Conservation (phyloP, 2,113 vertebrate genomes). For the Syngnathus floridae region DNA sequence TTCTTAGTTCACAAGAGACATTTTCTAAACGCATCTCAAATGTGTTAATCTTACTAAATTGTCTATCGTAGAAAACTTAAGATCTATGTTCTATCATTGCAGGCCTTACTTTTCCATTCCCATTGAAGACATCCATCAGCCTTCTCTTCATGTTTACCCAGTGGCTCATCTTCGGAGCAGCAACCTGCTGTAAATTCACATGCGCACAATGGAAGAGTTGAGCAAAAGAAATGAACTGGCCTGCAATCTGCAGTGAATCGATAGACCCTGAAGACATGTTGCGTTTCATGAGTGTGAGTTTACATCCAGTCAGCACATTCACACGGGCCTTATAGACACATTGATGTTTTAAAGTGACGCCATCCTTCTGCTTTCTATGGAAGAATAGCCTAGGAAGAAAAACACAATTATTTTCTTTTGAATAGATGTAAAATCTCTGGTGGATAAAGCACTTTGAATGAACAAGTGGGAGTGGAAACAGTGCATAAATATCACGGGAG, state of each 20-base stretch:
- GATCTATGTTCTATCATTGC: not conserved
- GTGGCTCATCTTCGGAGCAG: conserved; percentile 48
- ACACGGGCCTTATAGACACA: conserved; percentile 55
- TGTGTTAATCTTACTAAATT: too few relatives aligned
- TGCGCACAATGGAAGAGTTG: conserved; percentile 63
- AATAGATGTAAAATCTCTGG: conserved; percentile 69
- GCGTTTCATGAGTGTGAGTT: conserved; percentile 59
- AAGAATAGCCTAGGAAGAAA: conserved; percentile 55
- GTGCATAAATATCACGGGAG: conserved; percentile 50
- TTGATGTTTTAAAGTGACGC: conserved; percentile 67
- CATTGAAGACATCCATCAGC: conserved; percentile 63
- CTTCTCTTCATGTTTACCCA: conserved; percentile 56
- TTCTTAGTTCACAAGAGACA: too few relatives aligned
- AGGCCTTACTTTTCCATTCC: conserved; percentile 58
- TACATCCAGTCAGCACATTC: conserved; percentile 70
- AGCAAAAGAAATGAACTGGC: conserved; percentile 59
- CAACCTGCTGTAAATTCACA: conserved; percentile 43
- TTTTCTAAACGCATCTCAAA: too few relatives aligned
- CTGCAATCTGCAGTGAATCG: conserved; percentile 70
- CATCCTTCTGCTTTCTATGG: conserved; percentile 50
- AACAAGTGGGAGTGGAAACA: conserved; percentile 62
- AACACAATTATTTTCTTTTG: conserved; percentile 62
- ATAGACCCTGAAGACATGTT: conserved; percentile 70
- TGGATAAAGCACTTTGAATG: conserved; percentile 64
- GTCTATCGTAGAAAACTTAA: too few relatives aligned